These are phyloP conservation scores for Capromys pilorides DNA, from an alignment of 2,797 vertebrate species.

Conservation along the genomic window DNA sequence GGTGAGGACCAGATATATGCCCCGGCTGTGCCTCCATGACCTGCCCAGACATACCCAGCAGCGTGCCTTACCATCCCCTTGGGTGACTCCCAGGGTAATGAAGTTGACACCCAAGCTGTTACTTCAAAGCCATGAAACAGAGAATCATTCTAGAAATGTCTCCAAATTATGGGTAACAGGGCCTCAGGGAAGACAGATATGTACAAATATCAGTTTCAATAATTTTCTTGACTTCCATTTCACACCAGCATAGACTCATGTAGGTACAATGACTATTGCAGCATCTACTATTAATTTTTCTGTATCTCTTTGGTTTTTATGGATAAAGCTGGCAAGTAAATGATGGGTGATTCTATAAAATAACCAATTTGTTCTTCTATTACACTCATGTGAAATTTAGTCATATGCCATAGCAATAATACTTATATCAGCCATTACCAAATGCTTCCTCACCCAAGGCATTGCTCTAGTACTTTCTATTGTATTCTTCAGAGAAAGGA, in stretches of 20 bases:
- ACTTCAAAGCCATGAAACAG: not conserved
- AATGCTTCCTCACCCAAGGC: not conserved
- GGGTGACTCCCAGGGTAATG: not conserved
- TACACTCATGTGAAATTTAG: not conserved
- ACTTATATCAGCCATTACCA: not conserved
- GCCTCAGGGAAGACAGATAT: not conserved
- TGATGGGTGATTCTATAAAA: not conserved
- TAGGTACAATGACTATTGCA: not conserved
- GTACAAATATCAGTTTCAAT: not conserved
- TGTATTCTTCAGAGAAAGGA: not conserved
- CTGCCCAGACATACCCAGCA: not conserved
- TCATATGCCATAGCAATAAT: not conserved
- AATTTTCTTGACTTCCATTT: not conserved
- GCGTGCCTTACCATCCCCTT: not conserved
- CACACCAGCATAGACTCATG: not conserved
- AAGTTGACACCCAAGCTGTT: not conserved
- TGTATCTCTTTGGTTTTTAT: not conserved
- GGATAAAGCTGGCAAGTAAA: not conserved
- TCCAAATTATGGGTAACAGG: not conserved
- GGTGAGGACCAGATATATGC: not conserved
- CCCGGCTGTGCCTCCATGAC: not conserved
- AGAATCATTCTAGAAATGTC: constrained; percentile 26
- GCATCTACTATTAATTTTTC: not conserved
- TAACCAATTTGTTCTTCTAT: not conserved
- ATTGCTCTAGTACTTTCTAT: not conserved